Evolutionary conservation across 2,797 vertebrate species (phyloP).

Genomic region (Muscicapa striata): DNA sequence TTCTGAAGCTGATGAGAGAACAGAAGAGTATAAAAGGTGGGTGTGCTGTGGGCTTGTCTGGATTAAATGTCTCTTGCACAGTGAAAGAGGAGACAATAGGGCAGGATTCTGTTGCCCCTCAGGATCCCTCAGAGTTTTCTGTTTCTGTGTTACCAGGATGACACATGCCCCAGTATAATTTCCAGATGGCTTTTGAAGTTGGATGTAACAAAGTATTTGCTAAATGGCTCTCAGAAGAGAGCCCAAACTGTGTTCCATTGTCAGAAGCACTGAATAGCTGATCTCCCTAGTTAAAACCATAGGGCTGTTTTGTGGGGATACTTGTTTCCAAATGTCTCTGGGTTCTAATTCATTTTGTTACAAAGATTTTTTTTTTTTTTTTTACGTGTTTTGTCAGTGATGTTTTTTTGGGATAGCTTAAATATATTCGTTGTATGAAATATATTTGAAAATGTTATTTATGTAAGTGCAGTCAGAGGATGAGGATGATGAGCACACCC

Average conservation of each 20-base stretch:
- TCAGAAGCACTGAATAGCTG: neutral
- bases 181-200: conserved; percentile 55
- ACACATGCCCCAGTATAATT: conserved; percentile 7
- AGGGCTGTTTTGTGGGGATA: neutral
- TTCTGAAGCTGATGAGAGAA: neutral
- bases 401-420: neutral
- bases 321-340: neutral
- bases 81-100: neutral
- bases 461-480: neutral
- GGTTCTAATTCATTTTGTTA: neutral
- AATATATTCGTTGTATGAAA: neutral
- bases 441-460: neutral
- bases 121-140: neutral
- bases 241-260: neutral
- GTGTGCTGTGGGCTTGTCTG: neutral
- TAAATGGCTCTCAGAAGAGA: neutral
- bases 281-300: neutral
- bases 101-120: neutral
- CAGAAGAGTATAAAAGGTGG: neutral
- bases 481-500: neutral
- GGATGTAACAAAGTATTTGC: neutral
- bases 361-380: neutral
- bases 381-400: neutral
- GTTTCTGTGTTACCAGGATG: neutral
- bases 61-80: neutral